phyloP scores from a whole-genome alignment of 2,797 vertebrate genomes.

The Neopelma chrysocephalum region DNA sequence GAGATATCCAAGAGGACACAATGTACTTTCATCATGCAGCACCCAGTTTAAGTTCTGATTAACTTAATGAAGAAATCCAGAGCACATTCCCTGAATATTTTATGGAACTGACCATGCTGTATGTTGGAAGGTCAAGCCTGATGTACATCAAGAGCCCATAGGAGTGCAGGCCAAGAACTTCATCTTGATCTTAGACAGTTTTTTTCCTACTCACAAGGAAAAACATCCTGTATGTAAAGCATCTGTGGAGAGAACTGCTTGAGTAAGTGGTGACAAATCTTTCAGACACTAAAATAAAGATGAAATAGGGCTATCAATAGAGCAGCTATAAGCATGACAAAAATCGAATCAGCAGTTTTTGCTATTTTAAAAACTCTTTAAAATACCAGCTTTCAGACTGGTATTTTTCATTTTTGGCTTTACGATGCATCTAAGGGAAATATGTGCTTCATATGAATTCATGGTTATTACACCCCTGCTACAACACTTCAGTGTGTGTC shows the following conservation, averaged over 20 bases:
- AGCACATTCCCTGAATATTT: neutral
- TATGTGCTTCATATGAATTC: neutral
- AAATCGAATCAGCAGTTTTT: neutral
- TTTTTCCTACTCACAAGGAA: neutral
- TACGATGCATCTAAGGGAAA: neutral
- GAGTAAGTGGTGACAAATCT: neutral
- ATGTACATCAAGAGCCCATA: neutral
- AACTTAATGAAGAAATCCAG: neutral
- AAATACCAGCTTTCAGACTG: neutral
- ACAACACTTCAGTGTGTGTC: neutral
- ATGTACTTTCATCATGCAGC: neutral
- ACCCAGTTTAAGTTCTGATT: neutral
- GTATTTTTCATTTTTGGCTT: neutral
- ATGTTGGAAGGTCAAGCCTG: neutral
- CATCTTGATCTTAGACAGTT: neutral
- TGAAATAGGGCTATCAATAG: neutral
- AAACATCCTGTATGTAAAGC: neutral
- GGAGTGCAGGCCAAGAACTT: neutral
- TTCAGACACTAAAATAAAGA: neutral
- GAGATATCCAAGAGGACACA: neutral
- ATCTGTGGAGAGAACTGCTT: neutral
- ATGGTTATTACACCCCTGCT: conserved; percentile 9
- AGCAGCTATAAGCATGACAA: neutral
- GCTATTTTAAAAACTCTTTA: neutral
- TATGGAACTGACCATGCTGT: neutral